Evolutionary conservation across 2,888 invertebrate species (phyloP), one percentile per base, ranked within the genome.

Genomic region (Sinopyrophorus schimmeli): DNA sequence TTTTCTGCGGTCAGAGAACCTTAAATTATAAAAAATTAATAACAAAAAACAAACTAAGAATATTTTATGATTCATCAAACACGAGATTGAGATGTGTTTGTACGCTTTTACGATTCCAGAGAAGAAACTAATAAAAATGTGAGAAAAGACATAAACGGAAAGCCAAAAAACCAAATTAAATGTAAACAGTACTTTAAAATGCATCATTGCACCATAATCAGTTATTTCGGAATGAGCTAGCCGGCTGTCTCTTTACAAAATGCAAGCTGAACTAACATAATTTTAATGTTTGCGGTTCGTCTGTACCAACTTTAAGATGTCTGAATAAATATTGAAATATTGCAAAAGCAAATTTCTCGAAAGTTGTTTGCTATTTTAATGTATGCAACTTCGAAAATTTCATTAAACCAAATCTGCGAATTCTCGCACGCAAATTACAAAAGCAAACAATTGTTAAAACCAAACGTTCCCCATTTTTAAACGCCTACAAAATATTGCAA

Each of bases 201-300:
- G 34, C 42, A 42, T 42, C 32, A 43, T 43, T 35, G 34, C 34
- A 35, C 24, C 27, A 43, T 35, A 43, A 43, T 34, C 32, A 26
- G 27, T 38, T 38, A 26, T 23, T 23, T 11, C 32, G 15, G 4
- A 12, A 27, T 43, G 43, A 43, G 35, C 35, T 35, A 43, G 43
- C 43, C 27, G 35, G 34, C 38, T 38, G 35, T n/a, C n/a, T n/a
- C n/a, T n/a, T n/a, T n/a, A n/a, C 24, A 39, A 32, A 42, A 26
- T 43, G 43, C 43, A 43, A 35, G 43, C 43, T 34, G 32, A 42
- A 34, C 27, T 24, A 41, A 42, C 35, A 28, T 27, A 43, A 27
- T 43, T 43, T 43, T 43, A 43, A 35, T 43, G 32, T 43, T 43
- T 43, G 43, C 34, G 27, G 35, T 43, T 27, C 32, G 43, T 43